Evolutionary conservation across 2,113 vertebrate species (phyloP).

Genomic region (Bungarus multicinctus): DNA sequence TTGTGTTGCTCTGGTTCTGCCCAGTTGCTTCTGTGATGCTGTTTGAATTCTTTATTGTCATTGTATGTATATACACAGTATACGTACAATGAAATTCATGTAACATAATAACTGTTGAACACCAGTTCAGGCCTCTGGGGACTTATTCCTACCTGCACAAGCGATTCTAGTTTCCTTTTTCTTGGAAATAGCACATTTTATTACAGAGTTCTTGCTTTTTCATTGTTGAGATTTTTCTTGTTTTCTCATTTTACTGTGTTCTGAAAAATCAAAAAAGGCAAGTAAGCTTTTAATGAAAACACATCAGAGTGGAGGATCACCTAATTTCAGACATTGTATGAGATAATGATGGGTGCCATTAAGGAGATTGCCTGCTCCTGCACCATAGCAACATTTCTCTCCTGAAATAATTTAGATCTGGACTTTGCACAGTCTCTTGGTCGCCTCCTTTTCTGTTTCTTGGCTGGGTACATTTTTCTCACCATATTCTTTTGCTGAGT

Average conservation of each 20-base stretch:
- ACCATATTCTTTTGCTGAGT: neutral
- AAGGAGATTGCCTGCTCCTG: neutral
- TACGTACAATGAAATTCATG: too few species aligned
- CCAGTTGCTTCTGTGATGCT: neutral
- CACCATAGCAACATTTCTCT: neutral
- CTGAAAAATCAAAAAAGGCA: neutral
- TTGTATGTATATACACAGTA: too few species aligned
- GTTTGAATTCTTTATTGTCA: too few species aligned
- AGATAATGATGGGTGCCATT: neutral
- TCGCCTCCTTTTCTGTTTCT: neutral
- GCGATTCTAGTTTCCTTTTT: neutral
- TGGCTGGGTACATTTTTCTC: neutral
- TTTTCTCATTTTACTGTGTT: neutral
- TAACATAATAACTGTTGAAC: too few species aligned
- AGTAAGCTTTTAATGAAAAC: neutral
- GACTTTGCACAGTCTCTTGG: neutral
- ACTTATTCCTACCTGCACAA: too few species aligned
- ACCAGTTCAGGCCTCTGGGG: neutral
- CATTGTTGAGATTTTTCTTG: neutral
- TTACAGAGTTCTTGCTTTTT: neutral
- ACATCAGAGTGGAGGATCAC: neutral
- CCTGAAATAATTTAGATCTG: neutral
- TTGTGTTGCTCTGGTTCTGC: too few species aligned
- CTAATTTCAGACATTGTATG: neutral
- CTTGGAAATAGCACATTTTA: neutral